These are phyloP conservation scores for Sebastes hubbsi DNA, from an alignment of 2,797 vertebrate species.

Conservation along the genomic window DNA sequence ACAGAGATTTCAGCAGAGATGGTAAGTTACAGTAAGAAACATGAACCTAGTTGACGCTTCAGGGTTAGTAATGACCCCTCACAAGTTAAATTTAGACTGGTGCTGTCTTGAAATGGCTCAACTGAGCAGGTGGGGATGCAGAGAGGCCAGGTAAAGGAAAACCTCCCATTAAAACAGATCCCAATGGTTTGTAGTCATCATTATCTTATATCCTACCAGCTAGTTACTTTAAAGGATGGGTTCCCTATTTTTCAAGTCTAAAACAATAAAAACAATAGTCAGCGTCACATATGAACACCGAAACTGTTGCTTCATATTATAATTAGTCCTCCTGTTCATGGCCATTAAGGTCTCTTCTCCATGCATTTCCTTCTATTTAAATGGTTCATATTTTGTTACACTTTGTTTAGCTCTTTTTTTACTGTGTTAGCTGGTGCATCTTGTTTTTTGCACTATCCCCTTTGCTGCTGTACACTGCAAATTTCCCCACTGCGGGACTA, in stretches of 20 bases:
- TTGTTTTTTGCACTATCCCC: too few relatives aligned
- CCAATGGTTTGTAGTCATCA: background rate
- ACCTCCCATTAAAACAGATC: background rate
- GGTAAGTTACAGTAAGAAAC: background rate
- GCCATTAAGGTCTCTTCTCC: background rate
- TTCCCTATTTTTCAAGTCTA: background rate
- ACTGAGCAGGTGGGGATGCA: background rate
- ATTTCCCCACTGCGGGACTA: too few relatives aligned
- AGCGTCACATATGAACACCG: background rate
- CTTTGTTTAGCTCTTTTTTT: too few relatives aligned
- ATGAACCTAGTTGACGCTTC: background rate
- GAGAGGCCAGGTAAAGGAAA: background rate
- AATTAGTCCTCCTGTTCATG: background rate
- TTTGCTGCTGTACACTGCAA: too few relatives aligned
- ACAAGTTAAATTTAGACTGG: background rate
- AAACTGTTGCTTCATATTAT: background rate
- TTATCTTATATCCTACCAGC: background rate
- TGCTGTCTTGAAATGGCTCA: background rate
- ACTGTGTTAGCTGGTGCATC: too few relatives aligned
- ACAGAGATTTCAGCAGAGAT: background rate
- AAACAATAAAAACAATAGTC: too few relatives aligned
- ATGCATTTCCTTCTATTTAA: background rate
- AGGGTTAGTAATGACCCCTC: background rate
- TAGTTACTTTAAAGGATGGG: background rate
- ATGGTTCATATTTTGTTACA: too few relatives aligned